Base-by-base conservation (phyloP, 2,113 vertebrate genomes). In the Orthonyx spaldingii region DNA sequence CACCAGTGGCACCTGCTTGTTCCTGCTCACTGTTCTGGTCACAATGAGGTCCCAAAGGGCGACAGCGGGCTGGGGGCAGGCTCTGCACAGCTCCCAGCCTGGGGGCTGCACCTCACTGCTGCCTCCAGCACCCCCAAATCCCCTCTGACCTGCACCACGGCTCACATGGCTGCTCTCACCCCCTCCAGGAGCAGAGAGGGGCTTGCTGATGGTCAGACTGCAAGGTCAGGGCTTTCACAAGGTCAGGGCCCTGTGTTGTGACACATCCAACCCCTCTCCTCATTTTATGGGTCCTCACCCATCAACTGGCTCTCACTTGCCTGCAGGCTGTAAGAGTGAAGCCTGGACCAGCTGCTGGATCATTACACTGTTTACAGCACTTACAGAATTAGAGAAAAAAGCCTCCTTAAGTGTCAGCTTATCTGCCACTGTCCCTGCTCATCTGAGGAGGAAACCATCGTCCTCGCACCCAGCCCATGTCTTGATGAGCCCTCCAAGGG, bases 21-120 rank as follows among this genome's bases (percentile, higher is more conserved):
- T 68, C 42, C 49, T 64, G 59, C 26, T 32, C 53, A 11, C 42
- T 63, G 16, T 17, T 78, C 19, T 55, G 65, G n/a, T n/a, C n/a
- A n/a, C 82, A 83, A 0, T 7, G 32, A 70, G 28, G 60, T 19
- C 24, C 18, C 39, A 28, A 33, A 41, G 41, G 18, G 39, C 16
- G 82, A 21, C 11, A 22, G 39, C 0, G 0, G n/a, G 47, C 30
- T 41, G 11, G 37, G 30, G 33, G 6, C n/a, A 52, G 50, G 61
- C 26, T 55, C 56, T 65, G 77, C 68, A 50, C 84, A 55, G 79
- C 52, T 60, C 9, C 72, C 26, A 32, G 17, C 55, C 50, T 20
- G 21, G 30, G n/a, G 41, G 16, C 70, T 90, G 68, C 37, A 42
- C 32, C 84, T 66, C 52, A 9, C 5, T 71, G 46, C 68, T 57